Conservation (phyloP, 2,888 invertebrate species). For the Linnaemya vulpina region DNA sequence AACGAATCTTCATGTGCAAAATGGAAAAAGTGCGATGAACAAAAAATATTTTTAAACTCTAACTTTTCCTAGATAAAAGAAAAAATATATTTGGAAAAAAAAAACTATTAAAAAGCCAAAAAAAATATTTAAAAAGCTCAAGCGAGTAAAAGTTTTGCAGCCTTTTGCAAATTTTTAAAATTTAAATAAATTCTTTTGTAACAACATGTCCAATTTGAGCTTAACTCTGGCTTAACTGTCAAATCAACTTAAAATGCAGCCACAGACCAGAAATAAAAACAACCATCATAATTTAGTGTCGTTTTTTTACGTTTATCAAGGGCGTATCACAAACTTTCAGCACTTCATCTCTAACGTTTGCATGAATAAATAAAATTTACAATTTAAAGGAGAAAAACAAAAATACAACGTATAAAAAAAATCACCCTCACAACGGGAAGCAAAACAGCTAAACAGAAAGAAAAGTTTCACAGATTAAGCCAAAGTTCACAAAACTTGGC, state of each 20-base stretch:
- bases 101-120: slow-evolving; percentile 2
- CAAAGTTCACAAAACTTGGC: slow-evolving; percentile 45
- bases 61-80: slow-evolving; percentile 44
- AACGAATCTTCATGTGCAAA: slow-evolving; percentile 31
- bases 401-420: slow-evolving; percentile 25
- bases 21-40: slow-evolving; percentile 10
- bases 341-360: slow-evolving; percentile 63
- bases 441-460: background rate
- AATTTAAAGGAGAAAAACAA: slow-evolving; percentile 3
- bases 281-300: slow-evolving; percentile 63
- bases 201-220: slow-evolving; percentile 32
- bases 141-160: slow-evolving; percentile 20
- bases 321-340: slow-evolving; percentile 69
- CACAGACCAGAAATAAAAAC: slow-evolving; percentile 6
- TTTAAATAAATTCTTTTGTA: slow-evolving; percentile 53
- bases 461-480: slow-evolving; percentile 26
- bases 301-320: slow-evolving; percentile 58
- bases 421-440: slow-evolving; percentile 65
- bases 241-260: background rate
- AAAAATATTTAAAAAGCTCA: too few species aligned
- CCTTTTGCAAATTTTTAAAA: slow-evolving; percentile 61
- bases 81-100: background rate
- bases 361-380: background rate
- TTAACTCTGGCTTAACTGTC: slow-evolving; percentile 30
- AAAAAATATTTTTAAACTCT: slow-evolving; percentile 1